Base-by-base conservation (phyloP, 2,888 invertebrate genomes). In the Pyrrhosoma nymphula region DNA sequence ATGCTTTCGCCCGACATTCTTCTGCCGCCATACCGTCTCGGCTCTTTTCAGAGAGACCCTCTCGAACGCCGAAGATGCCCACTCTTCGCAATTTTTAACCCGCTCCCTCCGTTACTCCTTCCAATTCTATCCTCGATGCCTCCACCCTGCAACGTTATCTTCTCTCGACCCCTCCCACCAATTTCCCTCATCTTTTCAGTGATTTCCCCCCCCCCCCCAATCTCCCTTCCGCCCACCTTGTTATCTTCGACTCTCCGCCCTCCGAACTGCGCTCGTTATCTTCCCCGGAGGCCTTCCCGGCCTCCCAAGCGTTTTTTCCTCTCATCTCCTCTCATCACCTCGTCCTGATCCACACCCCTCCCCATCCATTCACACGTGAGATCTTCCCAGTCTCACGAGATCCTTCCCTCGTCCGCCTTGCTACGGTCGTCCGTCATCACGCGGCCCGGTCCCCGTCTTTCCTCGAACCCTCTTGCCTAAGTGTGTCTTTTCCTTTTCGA, bases 181-280 rank as follows among this genome's bases (percentile, higher is more conserved):
- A 26, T 39, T 47, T 55, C 26, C 39, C 23, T 39, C 63, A 39
- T 63, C 63, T 93, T 20, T 47, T 55, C 47, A 47, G 16, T 55
- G 26, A 47, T n/a, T 35, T 93, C 69, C 35, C 82, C 14, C 47
- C 93, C 93, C n/a, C n/a, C n/a, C n/a, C n/a, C n/a, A n/a, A n/a
- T n/a, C n/a, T n/a, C n/a, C n/a, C n/a, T n/a, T n/a, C n/a, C 47
- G 69, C 93, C 63, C 47, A 93, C 69, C 93, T 93, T 69, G 93
- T 93, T 93, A 93, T 93, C 93, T 69, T 69, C 39, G 47, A 26
- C 69, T 26, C 69, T 47, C 47, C 93, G 39, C 56, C 93, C 69
- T 23, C 47, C 69, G 47, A 82, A 16, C 82, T 16, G 35, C 82
- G 26, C 55, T 89, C 69, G 69, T 93, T 93, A 93, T 93, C 93